Evolutionary conservation across 2,888 invertebrate species (phyloP), one percentile per base, ranked within the genome.

Genomic region (Microctonus aethiopoides): DNA sequence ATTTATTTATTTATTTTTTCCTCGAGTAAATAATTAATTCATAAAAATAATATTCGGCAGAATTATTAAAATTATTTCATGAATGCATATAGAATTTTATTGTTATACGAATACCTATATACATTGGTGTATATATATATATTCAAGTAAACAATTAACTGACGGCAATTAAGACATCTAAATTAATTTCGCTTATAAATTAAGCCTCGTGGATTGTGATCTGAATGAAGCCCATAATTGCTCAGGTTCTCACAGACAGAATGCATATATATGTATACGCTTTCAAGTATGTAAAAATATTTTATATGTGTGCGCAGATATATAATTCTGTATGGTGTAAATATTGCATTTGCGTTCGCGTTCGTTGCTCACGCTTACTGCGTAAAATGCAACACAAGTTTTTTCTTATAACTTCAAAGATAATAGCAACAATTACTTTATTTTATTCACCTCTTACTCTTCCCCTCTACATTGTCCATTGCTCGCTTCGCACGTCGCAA

Each of bases 81-180:
- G 46, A 46, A 7, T 46, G 16, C 46, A 16, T 16, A 6, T 16
- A 16, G 32, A 32, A 34, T n/a, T n/a, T 57, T 32, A 34, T 57
- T 11, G 32, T 34, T 56, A 36, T 16, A 16, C 20, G 24, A 39
- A 59, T 22, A 54, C 65, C 41, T 20, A n/a, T n/a, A n/a, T n/a
- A 57, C 20, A 34, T 57, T 11, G 32, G 20, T 56, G 36, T 16
- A 11, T 29, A 59, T 22, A 54, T 65, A 41, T 20, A 29, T 75
- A 74, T 76, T 78, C 77, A 64, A 71, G 75, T 76, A 73, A 78
- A 84, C 82, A 85, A 85, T 86, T 84, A 85, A 84, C 83, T 80
- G 81, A 81, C 78, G 77, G 83, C 84, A 85, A 85, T 85, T 85
- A 85, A 85, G 85, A 83, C 83, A 82, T 85, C 84, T 80, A 84